Evolutionary conservation across 1,140 invertebrate species (phyloP).

Genomic region (Danaus plexippus): DNA sequence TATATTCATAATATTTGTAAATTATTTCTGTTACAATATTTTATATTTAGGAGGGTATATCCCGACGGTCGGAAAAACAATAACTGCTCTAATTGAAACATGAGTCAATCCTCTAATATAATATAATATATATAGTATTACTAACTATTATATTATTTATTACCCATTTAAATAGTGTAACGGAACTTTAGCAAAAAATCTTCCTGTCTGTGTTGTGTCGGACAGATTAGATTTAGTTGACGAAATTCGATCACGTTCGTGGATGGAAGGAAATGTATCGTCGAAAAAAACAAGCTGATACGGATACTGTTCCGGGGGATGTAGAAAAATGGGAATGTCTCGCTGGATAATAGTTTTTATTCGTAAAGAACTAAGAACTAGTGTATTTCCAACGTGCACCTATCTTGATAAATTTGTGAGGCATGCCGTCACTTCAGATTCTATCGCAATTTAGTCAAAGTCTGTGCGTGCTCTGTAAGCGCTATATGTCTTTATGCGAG

Average conservation of each 20-base stretch:
- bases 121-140: too few species aligned
- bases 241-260: constrained; percentile 26
- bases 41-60: too few species aligned
- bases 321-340: neutral
- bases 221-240: constrained; percentile 17
- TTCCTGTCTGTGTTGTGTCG: constrained; percentile 3
- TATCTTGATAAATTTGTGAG: constrained; percentile 33
- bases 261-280: constrained; percentile 18
- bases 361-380: constrained; percentile 6
- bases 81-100: too few species aligned
- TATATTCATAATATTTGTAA: too few species aligned
- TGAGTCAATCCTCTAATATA: too few species aligned
- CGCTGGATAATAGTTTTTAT: constrained; percentile 9
- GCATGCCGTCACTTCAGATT: constrained; percentile 27
- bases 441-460: constrained; percentile 54
- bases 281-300: constrained; percentile 22
- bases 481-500: constrained; percentile 46
- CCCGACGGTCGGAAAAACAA: too few species aligned
- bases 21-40: too few species aligned
- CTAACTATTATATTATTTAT: too few species aligned
- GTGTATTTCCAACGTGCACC: constrained; percentile 5
- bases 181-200: too few species aligned
- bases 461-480: constrained; percentile 30
- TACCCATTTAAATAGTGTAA: too few species aligned
- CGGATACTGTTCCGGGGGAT: constrained; percentile 8